Base-by-base conservation (phyloP, 2,888 invertebrate genomes). In the Oscheius onirici region DNA sequence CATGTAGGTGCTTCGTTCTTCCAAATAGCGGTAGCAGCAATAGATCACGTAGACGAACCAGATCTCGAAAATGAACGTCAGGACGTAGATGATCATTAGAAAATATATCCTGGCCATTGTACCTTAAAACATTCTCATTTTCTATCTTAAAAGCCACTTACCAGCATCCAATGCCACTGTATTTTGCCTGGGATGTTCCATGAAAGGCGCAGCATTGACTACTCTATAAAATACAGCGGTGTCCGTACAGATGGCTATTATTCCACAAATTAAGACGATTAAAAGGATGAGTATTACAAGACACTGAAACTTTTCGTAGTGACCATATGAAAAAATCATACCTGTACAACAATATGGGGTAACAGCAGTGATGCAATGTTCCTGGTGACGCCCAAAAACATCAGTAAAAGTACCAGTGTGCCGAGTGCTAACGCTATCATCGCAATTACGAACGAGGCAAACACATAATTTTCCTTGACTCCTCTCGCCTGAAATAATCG, bases 321-420 rank as follows among this genome's bases (percentile, higher is more conserved):
- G 20, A 20, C 41, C n/a, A 51, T 51, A 34, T 13, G 3, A 8
- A 20, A 20, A n/a, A 26, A 0, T 17, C 44, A 24, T 71, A 85
- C 86, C 83, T 86, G 87, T 46, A 87, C 78, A 55, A 84, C 78
- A 43, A 86, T 74, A 74, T 86, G 87, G 26, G 87, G 87, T 40
- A 86, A 72, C 15, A 87, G 78, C 8, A 87, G 72, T n/a, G 78
- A 63, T 10, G 85, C 83, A 8, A 72, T 74, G 63, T 86, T 85
- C 54, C 80, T 69, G n/a, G 80, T 75, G 44, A 86, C 61, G 13
- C 84, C 87, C 17, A 86, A 66, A 46, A 85, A 73, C 43, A 85
- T 68, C 6, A 84, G 72, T 15, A 85, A 72, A 17, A 87, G 76
- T 8, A 79, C 77, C 46, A 80, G 52, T 8, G 81, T 69, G 8